Percentiles rank a stretch among this genome's conserved stretches.
These are phyloP conservation scores for Germaria angustata DNA, from an alignment of 2,888 invertebrate genomes.

Conservation along the genomic window DNA sequence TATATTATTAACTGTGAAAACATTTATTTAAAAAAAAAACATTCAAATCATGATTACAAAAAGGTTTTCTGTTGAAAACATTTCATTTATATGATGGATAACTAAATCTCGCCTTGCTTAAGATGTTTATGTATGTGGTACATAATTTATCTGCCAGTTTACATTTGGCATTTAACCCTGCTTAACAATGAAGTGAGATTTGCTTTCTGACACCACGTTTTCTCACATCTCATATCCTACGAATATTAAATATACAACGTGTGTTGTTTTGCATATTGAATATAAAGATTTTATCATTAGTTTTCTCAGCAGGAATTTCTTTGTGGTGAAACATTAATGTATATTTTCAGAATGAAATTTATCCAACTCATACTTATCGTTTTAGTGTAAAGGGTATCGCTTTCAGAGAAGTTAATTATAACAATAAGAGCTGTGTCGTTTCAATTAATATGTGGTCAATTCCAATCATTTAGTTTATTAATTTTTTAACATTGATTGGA, in stretches of 20 bases:
- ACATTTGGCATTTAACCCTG: slow-evolving; percentile 11
- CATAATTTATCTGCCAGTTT: neutral
- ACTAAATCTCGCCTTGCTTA: too few relatives aligned
- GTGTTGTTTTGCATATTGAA: slow-evolving; percentile 56
- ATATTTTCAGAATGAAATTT: neutral
- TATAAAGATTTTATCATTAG: slow-evolving; percentile 26
- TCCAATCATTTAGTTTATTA: too few relatives aligned
- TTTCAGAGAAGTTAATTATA: neutral
- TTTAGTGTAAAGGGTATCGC: neutral
- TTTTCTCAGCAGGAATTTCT: slow-evolving; percentile 52
- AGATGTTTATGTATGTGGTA: neutral
- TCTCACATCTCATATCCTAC: neutral
- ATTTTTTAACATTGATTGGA: too few relatives aligned
- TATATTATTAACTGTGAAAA: neutral
- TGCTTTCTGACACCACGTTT: neutral
- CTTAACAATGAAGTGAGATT: slow-evolving; percentile 9
- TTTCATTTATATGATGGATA: neutral
- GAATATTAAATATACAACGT: neutral
- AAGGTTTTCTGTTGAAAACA: neutral
- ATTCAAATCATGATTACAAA: neutral
- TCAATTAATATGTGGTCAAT: too few relatives aligned
- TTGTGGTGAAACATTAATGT: neutral
- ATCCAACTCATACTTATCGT: neutral
- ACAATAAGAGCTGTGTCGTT: too few relatives aligned
- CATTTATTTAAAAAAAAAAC: neutral